Evolutionary conservation across 1,140 invertebrate species (phyloP).

Genomic region (Anastatus disparis): DNA sequence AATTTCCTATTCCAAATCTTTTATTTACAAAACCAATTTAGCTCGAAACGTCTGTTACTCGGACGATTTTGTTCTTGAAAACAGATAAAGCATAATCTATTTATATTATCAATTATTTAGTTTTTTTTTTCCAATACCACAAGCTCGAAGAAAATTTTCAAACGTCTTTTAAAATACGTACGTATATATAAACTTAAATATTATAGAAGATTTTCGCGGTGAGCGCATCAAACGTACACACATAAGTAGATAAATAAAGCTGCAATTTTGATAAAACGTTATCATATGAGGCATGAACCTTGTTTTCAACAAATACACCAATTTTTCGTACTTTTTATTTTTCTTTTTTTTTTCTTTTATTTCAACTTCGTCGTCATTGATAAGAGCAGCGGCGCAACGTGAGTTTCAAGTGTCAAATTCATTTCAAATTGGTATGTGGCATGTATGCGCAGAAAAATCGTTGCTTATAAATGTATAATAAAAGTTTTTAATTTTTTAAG

Average conservation of each 20-base stretch:
- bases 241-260: constrained; percentile 25
- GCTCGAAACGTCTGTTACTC: too few relatives aligned
- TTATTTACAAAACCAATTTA: too few relatives aligned
- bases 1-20: too few relatives aligned
- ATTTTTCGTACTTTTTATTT: constrained; percentile 27
- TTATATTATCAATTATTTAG: too few relatives aligned
- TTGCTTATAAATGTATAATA: too few relatives aligned
- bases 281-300: constrained; percentile 25
- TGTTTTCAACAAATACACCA: constrained; percentile 17
- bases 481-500: background rate
- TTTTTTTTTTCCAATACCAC: too few relatives aligned
- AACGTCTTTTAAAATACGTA: too few relatives aligned
- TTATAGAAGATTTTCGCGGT: background rate
- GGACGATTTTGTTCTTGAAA: too few relatives aligned
- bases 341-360: too few relatives aligned
- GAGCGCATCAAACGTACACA: background rate
- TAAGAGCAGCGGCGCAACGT: constrained; percentile 11
- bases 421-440: constrained; percentile 15
- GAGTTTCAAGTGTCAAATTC: constrained; percentile 32
- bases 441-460: background rate
- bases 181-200: background rate
- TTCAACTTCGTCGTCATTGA: background rate
- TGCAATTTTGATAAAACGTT: constrained; percentile 32
- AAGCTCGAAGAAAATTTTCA: too few relatives aligned
- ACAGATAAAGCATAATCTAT: too few relatives aligned